A percentile compares a stretch with the other conserved stretches of the same genome.
Evolutionary conservation across 2,888 invertebrate species (phyloP).

Genomic region (Drosophila putrida): DNA sequence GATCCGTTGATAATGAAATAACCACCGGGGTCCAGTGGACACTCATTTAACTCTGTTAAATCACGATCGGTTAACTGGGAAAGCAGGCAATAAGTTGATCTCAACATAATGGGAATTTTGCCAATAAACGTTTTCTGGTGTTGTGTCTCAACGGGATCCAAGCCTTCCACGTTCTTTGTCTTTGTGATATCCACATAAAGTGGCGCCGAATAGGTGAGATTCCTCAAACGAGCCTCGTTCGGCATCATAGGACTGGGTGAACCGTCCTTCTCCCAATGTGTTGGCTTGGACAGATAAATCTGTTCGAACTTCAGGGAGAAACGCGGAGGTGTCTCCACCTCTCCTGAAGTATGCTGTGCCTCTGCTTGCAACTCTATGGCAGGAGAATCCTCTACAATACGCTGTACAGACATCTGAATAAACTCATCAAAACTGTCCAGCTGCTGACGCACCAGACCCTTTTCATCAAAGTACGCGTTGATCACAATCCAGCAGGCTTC

Average conservation of each 20-base stretch:
- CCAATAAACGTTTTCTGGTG: conserved; percentile 92
- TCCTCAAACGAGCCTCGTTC: conserved; percentile 98
- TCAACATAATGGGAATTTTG: conserved; percentile 99
- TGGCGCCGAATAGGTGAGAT: conserved; percentile 99
- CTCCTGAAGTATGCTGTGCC: conserved; percentile 97
- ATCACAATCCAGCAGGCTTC: conserved; percentile 99
- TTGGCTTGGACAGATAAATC: conserved; percentile 99
- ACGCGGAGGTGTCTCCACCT: conserved; percentile 95
- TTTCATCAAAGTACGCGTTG: conserved; percentile 99
- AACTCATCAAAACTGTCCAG: conserved; percentile 99
- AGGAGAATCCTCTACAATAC: conserved; percentile 99
- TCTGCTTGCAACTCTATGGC: conserved; percentile 99
- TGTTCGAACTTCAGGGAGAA: conserved; percentile 99
- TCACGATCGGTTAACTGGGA: conserved; percentile 99
- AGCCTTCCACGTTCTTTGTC: conserved; percentile 95
- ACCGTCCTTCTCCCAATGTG: conserved; percentile 99
- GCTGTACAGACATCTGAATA: conserved; percentile 99
- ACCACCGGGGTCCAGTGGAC: conserved; percentile 99
- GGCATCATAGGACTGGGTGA: conserved; percentile 99
- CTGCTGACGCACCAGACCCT: conserved; percentile 99
- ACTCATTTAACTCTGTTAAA: conserved; percentile 99
- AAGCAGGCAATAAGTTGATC: conserved; percentile 98
- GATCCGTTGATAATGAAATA: conserved; percentile 99
- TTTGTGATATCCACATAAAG: conserved; percentile 99
- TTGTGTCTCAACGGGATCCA: conserved; percentile 94